Base-by-base conservation (phyloP, 1,140 invertebrate species). In the Probaryconus sp. region DNA sequence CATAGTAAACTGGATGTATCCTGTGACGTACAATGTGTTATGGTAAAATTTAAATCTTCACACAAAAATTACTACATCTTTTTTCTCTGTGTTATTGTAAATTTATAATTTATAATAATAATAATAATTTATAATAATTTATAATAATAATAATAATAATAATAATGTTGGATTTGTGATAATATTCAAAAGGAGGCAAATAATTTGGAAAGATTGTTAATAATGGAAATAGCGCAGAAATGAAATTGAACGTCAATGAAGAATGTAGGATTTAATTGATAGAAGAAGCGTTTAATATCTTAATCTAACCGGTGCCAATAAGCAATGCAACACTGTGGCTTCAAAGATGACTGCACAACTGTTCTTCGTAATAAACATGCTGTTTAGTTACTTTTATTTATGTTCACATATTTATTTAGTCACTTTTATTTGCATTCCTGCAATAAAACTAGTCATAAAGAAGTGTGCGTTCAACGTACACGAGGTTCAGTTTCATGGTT, bases 351-450 rank as follows among this genome's bases (percentile, higher is more conserved):
- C 48, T 24, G 35, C 42, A 26, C 55, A 50, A 64, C 50, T 48
- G 63, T 74, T 42, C 16, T 13, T 31, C 33, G 37, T 28, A 61
- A 74, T 74, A 74, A 74, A 74, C 42, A 58, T 42, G 56, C 58
- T 51, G 55, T 74, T 74, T 58, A 51, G 50, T 68, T 68, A 68
- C 56, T 74, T 68, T 74, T 74, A 68, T 74, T 64, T 64, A 71
- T 56, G 63, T 60, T 74, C 71, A 65, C 63, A 68, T 67, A 75
- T 75, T 75, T 75, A 75, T 75, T 75, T 75, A 69, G 64, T 65
- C 64, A 69, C 53, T 75, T 75, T 75, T 75, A 75, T 69, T 74
- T 55, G 70, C 70, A 74, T 74, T 74, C 70, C 63, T 47, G 56
- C 70, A 68, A 74, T 74, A 74, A 67, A 74, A 61, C 70, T 74